Conservation (phyloP, 2,797 vertebrate genomes). For the Myotis vivesi region DNA sequence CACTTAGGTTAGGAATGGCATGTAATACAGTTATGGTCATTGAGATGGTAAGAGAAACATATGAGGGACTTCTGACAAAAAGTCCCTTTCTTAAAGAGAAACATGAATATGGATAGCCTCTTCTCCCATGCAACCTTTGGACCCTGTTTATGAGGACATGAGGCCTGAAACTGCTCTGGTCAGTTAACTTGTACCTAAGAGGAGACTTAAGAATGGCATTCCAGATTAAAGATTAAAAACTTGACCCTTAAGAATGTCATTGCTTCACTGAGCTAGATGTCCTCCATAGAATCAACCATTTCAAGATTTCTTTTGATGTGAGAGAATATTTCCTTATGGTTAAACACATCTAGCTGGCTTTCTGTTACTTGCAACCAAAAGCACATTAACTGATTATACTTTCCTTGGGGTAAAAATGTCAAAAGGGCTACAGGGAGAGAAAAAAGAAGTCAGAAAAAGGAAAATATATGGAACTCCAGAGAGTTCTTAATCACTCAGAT, state of each 20-base stretch:
- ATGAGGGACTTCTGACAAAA: not conserved
- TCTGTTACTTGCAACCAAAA: constrained; percentile 12
- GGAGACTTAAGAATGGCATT: not conserved
- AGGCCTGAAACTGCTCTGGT: not conserved
- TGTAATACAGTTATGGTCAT: not conserved
- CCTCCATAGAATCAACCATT: not conserved
- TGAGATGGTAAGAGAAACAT: not conserved
- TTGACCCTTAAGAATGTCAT: not conserved
- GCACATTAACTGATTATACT: not conserved
- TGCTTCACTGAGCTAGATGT: not conserved
- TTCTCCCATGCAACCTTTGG: not conserved
- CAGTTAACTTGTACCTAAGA: not conserved
- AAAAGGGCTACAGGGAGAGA: not conserved
- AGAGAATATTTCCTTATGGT: not conserved
- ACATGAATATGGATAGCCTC: not conserved
- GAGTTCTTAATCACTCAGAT: not conserved
- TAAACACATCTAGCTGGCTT: not conserved
- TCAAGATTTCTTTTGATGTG: not conserved
- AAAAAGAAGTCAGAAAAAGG: not conserved
- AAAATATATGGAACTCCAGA: not conserved
- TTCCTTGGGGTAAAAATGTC: not conserved
- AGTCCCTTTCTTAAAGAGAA: not conserved
- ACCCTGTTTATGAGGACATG: not conserved
- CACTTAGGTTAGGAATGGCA: not conserved
- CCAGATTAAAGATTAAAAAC: not conserved